Base-by-base conservation (phyloP, 1,140 invertebrate species). In the Cephus cinctus region DNA sequence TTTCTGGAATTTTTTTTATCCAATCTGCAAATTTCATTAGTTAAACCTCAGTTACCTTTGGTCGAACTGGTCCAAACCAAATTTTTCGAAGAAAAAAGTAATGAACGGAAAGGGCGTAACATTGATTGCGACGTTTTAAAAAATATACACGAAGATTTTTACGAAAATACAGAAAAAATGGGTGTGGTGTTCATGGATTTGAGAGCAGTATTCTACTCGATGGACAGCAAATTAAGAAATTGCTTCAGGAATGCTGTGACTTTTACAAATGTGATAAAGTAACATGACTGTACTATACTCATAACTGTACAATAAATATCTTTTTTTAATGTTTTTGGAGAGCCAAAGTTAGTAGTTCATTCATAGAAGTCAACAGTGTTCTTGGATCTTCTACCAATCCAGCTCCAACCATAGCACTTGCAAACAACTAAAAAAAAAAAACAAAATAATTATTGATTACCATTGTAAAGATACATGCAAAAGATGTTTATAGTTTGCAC, bases 311-410 rank as follows among this genome's bases (percentile, higher is more conserved):
- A 38, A 39, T 32, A 4, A 19, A 16, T 39, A n/a, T 5, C 40
- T 22, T 44, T 9, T 43, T 12, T 20, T 79, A 90, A 75, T 87
- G 81, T 75, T 90, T 90, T 57, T 94, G 89, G 49, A 98, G 78
- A 9, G 90, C 89, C 74, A 89, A 83, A 1, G 84, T 82, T 27
- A 98, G 72, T 16, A 98, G 78, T 59, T 91, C 85, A 74, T 97
- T 98, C 74, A 98, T 87, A 23, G 88, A 84, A 6, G 82, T 83
- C 5, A 98, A 77, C 41, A 97, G 78, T 52, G 85, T 83, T 51
- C 93, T 80, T 0, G 96, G 89, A 79, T 98, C 95, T 67, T 96
- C 90, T 1, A 96, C 82, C n/a, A 98, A 78, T 6, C 96, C 96
- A 34, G 96, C 95, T 15, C 87, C 87, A 4, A 98, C 89, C 92